Evolutionary conservation across 2,113 vertebrate species (phyloP).

Genomic region (Pseudorhombus dupliciocellatus): DNA sequence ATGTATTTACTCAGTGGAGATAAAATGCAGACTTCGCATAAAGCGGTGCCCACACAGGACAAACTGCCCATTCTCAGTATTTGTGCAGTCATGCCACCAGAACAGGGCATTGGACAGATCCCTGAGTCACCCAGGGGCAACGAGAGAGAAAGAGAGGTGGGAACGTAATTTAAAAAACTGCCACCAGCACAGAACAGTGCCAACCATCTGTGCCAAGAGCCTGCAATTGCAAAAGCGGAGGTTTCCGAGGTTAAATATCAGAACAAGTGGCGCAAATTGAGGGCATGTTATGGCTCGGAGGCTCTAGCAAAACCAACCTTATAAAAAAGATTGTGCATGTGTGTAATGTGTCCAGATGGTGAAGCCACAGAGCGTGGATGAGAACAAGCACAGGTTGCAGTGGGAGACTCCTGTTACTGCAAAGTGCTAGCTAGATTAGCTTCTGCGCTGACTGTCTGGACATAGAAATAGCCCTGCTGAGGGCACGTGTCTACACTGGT

Average conservation of each 20-base stretch:
- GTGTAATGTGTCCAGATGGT: slow-evolving; percentile 52
- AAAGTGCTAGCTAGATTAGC: not conserved
- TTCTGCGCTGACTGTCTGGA: not conserved
- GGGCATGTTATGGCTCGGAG: slow-evolving; percentile 39
- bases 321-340: slow-evolving; percentile 23
- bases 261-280: slow-evolving; percentile 37
- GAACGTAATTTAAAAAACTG: slow-evolving; percentile 42
- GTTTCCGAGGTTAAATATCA: slow-evolving; percentile 50
- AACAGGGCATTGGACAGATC: slow-evolving; percentile 36
- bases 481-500: not conserved
- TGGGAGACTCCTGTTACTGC: slow-evolving; percentile 28
- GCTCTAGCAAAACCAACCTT: slow-evolving; percentile 3
- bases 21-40: slow-evolving; percentile 69
- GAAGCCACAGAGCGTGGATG: slow-evolving; percentile 30
- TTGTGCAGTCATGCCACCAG: slow-evolving; percentile 66
- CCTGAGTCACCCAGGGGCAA: slow-evolving; percentile 45
- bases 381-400: slow-evolving; percentile 29
- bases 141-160: slow-evolving; percentile 17
- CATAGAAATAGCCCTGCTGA: slow-evolving; percentile 11
- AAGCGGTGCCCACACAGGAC: slow-evolving; percentile 57
- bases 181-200: slow-evolving; percentile 38
- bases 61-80: slow-evolving; percentile 71
- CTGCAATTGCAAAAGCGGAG: slow-evolving; percentile 2
- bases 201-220: slow-evolving; percentile 48
- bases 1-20: slow-evolving; percentile 58